These are phyloP conservation scores for Cepaea nemoralis DNA, from an alignment of 1,140 invertebrate species.

Conservation along the genomic window DNA sequence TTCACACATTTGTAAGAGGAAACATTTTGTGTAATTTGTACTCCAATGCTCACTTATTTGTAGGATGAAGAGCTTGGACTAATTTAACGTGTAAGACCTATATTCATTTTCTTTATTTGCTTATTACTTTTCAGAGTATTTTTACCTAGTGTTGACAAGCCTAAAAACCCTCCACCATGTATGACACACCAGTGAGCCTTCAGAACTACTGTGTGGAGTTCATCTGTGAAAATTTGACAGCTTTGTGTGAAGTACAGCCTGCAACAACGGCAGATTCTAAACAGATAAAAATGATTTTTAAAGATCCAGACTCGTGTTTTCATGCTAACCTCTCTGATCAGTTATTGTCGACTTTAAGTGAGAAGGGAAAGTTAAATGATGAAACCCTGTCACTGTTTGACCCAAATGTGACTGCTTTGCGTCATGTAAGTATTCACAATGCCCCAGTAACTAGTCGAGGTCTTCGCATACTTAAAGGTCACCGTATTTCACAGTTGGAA, in stretches of 20 bases:
- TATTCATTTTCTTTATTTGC: no score
- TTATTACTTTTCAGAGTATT: not conserved
- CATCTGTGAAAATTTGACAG: slow-evolving; percentile 79
- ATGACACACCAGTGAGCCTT: slow-evolving; percentile 71
- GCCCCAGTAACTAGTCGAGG: slow-evolving; percentile 77
- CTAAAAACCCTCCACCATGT: slow-evolving; percentile 49
- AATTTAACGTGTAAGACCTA: no score
- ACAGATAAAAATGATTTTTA: slow-evolving; percentile 75
- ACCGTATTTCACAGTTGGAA: slow-evolving; percentile 78
- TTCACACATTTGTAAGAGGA: no score
- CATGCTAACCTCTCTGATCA: slow-evolving; percentile 80
- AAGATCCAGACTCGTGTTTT: slow-evolving; percentile 78
- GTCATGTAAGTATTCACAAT: slow-evolving; percentile 72
- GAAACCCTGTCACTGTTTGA: slow-evolving; percentile 79
- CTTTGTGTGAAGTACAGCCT: slow-evolving; percentile 74
- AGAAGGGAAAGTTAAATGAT: slow-evolving; percentile 79
- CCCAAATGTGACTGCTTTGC: slow-evolving; percentile 77
- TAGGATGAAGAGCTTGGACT: no score
- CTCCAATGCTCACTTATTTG: no score
- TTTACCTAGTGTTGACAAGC: not conserved
- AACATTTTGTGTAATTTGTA: no score
- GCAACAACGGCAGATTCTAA: slow-evolving; percentile 55
- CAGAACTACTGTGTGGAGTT: slow-evolving; percentile 80
- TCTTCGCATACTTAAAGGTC: slow-evolving; percentile 78
- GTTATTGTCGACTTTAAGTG: slow-evolving; percentile 77